Evolutionary conservation across 2,888 invertebrate genomes (phyloP), one percentile per base, ranked within the genome.

Genomic region (Imbricaverruca yamaguchii): DNA sequence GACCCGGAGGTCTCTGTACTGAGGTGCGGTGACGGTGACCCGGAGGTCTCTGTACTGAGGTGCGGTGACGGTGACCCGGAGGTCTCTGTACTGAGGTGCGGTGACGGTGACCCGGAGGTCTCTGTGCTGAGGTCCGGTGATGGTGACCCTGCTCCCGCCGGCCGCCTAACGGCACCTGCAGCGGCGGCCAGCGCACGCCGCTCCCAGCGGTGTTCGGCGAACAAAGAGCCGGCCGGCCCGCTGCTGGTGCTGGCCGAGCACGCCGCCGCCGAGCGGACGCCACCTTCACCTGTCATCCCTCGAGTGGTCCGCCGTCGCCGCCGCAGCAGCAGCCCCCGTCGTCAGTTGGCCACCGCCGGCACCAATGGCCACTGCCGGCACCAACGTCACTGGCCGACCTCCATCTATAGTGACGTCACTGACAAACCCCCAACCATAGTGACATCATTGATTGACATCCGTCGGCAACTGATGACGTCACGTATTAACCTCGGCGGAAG

Each of bases 201-300:
- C 39, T 39, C 39, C 39, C 39, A 39, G 39, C 4, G 39, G 39
- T 39, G 39, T 39, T 39, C 39, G 39, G 39, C 39, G 63, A 63
- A 9, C 63, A n/a, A 9, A 18, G 21, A 21, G n/a, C 21, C 63
- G 21, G n/a, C n/a, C 63, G 63, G 21, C 21, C 39, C 39, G 39
- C 39, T 39, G 39, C 39, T 39, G 63, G 63, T n/a, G n/a, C 67
- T 23, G 25, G 67, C 23, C 23, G 67, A 23, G 67, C n/a, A 12
- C 23, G n/a, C 25, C 23, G 67, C 11, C 25, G 23, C 11, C 25
- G 67, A 25, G 67, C 25, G 67, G 67, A 21, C 67, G 11, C 67
- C 23, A 67, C 67, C 23, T 67, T 67, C 67, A 67, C 67, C 67
- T 25, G 67, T 25, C 67, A 67, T 67, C 67, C 25, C 39, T 39